A percentile compares a stretch with the other conserved stretches of the same genome.
Evolutionary conservation across 2,888 invertebrate species (phyloP).

Genomic region (Chrysotoxum bicinctum): DNA sequence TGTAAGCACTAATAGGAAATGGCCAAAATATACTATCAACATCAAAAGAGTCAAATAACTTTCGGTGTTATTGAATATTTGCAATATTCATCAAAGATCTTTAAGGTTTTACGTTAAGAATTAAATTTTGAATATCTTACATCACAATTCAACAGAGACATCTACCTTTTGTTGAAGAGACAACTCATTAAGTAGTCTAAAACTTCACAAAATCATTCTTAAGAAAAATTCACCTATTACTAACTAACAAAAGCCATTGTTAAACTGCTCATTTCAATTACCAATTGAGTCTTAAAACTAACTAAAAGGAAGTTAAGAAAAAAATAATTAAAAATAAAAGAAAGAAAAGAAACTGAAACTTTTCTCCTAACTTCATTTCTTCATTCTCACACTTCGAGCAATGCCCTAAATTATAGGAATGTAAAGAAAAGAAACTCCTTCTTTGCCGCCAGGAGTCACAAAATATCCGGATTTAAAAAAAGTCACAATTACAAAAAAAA

Average conservation of each 20-base stretch:
- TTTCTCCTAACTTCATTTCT: constrained; percentile 9
- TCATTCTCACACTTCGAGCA: constrained; percentile 35
- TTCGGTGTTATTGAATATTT: background rate
- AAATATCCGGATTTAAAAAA: constrained; percentile 23
- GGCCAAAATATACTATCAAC: background rate
- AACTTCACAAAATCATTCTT: background rate
- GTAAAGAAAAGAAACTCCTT: constrained; percentile 23
- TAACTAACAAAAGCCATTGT: constrained; percentile 39
- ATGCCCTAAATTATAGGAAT: constrained; percentile 59
- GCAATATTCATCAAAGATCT: background rate
- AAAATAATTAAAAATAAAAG: background rate
- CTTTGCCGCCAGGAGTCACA: constrained; percentile 20
- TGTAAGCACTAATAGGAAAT: background rate
- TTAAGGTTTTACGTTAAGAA: background rate
- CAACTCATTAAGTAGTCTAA: constrained; percentile 1
- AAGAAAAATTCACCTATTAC: background rate
- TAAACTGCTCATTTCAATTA: constrained; percentile 30
- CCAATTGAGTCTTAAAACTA: constrained; percentile 39
- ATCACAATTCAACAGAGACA: background rate
- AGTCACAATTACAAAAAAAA: background rate
- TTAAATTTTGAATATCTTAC: background rate
- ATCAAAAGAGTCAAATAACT: background rate
- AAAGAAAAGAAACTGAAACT: constrained; percentile 30
- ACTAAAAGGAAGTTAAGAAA: constrained; percentile 12
- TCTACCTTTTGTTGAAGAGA: background rate